These are phyloP conservation scores for Ommatoiulus sabulosus DNA, from an alignment of 2,888 invertebrate genomes.

Conservation along the genomic window DNA sequence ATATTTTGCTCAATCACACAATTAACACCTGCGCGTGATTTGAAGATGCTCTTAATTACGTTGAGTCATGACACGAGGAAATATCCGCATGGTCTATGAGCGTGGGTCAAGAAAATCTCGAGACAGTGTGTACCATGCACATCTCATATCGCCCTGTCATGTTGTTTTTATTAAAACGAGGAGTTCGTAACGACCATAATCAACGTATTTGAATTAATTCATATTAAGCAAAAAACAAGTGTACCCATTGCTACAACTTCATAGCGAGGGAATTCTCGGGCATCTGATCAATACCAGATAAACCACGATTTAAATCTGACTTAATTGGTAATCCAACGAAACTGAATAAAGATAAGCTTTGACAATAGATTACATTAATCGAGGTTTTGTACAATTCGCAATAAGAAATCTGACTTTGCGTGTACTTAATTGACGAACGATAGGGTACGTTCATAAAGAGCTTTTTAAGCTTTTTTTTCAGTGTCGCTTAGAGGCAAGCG, in stretches of 20 bases:
- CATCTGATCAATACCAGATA: no score
- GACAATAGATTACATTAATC: no score
- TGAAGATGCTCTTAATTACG: background rate
- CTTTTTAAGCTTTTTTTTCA: no score
- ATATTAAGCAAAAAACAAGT: background rate
- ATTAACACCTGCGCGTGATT: background rate
- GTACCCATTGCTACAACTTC: background rate
- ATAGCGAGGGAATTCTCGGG: no score
- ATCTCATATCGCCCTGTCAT: background rate
- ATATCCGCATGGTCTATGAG: background rate
- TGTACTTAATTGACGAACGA: no score
- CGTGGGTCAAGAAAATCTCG: background rate
- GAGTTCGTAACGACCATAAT: background rate
- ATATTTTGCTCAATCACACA: background rate
- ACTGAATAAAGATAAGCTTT: no score
- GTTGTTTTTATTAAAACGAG: background rate
- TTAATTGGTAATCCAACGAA: no score
- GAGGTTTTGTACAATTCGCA: no score
- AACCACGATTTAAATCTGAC: no score
- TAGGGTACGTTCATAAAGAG: no score
- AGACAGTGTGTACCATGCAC: slow-evolving; percentile 3
- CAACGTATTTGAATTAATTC: background rate
- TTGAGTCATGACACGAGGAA: background rate
- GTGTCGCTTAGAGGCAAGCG: no score
- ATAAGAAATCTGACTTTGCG: no score